phyloP scores from a whole-genome alignment of 1,140 invertebrate genomes.

The Drosophila pseudoananassae region DNA sequence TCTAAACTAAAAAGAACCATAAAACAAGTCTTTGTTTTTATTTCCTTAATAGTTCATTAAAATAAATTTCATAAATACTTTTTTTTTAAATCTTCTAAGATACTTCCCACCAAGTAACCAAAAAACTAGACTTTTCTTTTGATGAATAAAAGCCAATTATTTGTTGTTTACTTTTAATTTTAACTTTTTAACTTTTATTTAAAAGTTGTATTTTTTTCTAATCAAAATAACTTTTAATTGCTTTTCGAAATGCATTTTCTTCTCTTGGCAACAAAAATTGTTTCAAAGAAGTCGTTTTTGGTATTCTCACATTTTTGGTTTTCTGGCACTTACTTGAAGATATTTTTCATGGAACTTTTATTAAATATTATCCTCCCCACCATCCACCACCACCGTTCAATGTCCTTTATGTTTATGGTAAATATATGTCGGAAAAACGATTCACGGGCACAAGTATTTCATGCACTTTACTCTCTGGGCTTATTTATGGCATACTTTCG shows the following conservation, averaged over 20 bases:
- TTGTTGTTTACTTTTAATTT: not conserved
- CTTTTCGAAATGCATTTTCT: constrained; percentile 3
- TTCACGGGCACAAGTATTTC: constrained; percentile 19
- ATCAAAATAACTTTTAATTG: constrained; percentile 37
- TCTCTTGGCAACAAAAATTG: constrained; percentile 5
- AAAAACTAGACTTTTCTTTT: too few relatives aligned
- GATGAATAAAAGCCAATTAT: too few relatives aligned
- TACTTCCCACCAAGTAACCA: too few relatives aligned
- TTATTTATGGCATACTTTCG: constrained; percentile 48
- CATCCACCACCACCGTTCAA: not conserved
- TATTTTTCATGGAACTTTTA: constrained; percentile 14
- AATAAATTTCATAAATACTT: too few relatives aligned
- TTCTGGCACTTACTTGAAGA: not conserved
- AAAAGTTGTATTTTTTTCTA: not conserved
- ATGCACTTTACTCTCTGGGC: constrained; percentile 22
- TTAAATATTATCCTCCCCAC: constrained; percentile 16
- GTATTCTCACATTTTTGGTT: not conserved
- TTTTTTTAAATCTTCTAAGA: too few relatives aligned
- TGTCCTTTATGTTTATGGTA: constrained; percentile 8
- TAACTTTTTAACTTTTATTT: not conserved
- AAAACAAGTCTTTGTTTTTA: too few relatives aligned
- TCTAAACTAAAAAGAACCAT: too few relatives aligned
- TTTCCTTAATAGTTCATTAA: too few relatives aligned
- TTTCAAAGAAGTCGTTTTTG: constrained; percentile 1
- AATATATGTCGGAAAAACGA: constrained; percentile 9